Evolutionary conservation across 2,113 vertebrate species (phyloP).

Genomic region (Pollachius pollachius): DNA sequence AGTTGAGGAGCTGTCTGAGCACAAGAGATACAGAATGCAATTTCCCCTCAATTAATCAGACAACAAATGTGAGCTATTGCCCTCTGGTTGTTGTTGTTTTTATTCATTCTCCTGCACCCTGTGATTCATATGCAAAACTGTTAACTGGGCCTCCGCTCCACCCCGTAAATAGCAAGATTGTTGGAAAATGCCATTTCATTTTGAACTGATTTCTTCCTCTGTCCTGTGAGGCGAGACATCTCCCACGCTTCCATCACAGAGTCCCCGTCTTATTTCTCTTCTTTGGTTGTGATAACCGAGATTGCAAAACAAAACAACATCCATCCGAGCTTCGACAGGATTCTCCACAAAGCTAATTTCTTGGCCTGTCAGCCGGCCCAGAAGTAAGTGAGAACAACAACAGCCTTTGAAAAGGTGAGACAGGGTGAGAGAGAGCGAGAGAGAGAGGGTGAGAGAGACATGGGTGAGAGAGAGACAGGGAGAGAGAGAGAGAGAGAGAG

Average conservation of each 20-base stretch:
- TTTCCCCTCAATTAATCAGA: slow-evolving; percentile 53
- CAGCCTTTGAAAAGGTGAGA: slow-evolving; percentile 1
- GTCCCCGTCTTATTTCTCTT: background rate
- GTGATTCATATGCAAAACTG: slow-evolving; percentile 5
- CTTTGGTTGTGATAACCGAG: background rate
- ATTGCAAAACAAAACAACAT: slow-evolving; percentile 35
- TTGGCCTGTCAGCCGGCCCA: slow-evolving; percentile 30
- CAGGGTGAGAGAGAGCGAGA: no score
- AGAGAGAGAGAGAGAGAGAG: no score
- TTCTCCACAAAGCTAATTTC: slow-evolving; percentile 54
- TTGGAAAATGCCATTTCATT: slow-evolving; percentile 16
- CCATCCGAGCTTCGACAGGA: slow-evolving; percentile 26
- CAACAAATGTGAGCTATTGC: background rate
- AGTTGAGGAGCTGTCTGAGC: no score
- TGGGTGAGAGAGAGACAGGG: no score
- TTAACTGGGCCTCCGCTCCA: slow-evolving; percentile 19
- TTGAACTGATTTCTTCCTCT: background rate
- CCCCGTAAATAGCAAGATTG: slow-evolving; percentile 13
- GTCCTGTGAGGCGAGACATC: slow-evolving; percentile 22
- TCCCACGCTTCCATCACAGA: no score
- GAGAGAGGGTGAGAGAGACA: no score
- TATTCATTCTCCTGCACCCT: no score
- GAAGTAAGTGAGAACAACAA: slow-evolving; percentile 21
- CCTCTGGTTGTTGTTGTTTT: no score
- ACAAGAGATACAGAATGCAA: slow-evolving; percentile 21